Evolutionary conservation across 2,888 invertebrate genomes (phyloP), one percentile per base, ranked within the genome.

Genomic region (Phalangium opilio): DNA sequence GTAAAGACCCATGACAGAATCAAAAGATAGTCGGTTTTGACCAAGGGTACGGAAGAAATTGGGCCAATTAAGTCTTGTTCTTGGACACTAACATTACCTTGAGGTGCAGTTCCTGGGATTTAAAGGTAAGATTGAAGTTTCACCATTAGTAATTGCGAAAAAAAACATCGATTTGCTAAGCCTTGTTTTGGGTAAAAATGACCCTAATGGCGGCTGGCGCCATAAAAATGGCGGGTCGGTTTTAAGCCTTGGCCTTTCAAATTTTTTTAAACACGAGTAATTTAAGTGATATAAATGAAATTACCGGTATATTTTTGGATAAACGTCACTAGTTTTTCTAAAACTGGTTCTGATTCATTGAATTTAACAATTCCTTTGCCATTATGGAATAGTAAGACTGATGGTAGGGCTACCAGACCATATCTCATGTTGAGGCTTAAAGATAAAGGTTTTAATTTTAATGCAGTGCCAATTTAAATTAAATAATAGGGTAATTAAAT

Each of bases 341-440:
- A 73, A 4, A 79, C 82, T 53, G 85, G 81, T 50, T 81, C 77
- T 10, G 83, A 78, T 19, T 78, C 81, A 70, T 84, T 89, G 62
- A 79, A 87, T 69, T 84, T 83, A 0, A 81, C 81, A 20, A 84
- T 76, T 1, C 86, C 79, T 55, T 83, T 73, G 0, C 87, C 87
- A 65, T 87, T 89, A 60, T 90, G 87, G 60, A 91, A 85, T 53
- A 93, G 72, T 69, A 90, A 75, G 32, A 90, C 63, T 3, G 87
- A 85, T 7, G 91, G 91, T 35, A 91, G 80, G 15, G 87, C 89
- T 8, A 87, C 80, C 49, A 90, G 83, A 10, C 90, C 90, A 66
- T 84, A 87, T 58, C 87, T 84, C 0, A 87, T 83, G 67, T 87
- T 90, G 43, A 87, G 53, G 8, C 66, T 64, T 33, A 48, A 56